Conservation (phyloP, 2,113 vertebrate species). For the Mesembrinibis cayennensis region DNA sequence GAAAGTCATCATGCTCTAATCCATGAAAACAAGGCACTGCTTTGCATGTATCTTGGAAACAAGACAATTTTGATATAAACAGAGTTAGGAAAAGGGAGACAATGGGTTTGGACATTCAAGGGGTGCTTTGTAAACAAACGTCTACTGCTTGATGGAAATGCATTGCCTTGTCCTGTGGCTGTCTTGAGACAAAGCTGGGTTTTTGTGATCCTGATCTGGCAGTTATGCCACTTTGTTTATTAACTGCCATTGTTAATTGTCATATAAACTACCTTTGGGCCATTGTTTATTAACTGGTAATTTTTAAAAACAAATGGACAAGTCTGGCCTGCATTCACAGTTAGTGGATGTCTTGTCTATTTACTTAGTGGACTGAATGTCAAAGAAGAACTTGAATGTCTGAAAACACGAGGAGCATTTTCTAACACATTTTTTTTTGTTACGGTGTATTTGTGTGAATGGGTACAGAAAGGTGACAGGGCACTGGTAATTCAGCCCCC, state of each 20-base stretch:
- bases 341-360: not conserved
- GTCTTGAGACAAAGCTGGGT: not conserved
- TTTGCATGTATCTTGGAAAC: not conserved
- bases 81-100: not conserved
- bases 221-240: not conserved
- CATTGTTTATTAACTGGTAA: not conserved
- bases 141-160: not conserved
- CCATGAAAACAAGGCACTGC: not conserved
- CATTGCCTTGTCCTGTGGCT: not conserved
- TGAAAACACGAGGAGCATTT: not conserved
- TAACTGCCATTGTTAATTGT: not conserved
- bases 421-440: not conserved
- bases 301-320: not conserved
- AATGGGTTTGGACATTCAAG: not conserved
- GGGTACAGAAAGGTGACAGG: not conserved
- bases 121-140: not conserved
- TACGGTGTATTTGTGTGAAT: not conserved
- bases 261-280: not conserved
- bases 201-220: not conserved
- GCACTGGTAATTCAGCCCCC: not conserved
- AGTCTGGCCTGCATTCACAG: not conserved
- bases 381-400: not conserved
- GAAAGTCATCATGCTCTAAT: not conserved
- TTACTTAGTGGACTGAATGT: not conserved
- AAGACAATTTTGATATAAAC: not conserved